A percentile compares a stretch with the other conserved stretches of the same genome.
Conservation (phyloP, 2,888 invertebrate genomes). For the Drosophila cyrtoloma region DNA sequence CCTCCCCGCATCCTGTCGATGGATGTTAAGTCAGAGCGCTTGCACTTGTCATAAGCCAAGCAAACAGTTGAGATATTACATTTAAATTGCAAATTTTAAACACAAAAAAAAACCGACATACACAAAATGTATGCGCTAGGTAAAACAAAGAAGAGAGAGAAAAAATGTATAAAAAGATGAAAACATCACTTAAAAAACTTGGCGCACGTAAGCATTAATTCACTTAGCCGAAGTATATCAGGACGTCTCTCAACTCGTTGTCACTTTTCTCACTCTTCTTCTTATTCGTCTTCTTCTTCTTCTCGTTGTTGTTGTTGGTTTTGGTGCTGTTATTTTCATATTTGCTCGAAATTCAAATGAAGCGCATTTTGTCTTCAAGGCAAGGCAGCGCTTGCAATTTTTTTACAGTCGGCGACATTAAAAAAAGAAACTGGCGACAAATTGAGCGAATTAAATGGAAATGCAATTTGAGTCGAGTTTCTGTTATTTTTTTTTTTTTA, state of each 20-base stretch:
- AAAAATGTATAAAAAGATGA: slow-evolving; percentile 11
- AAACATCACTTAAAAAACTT: slow-evolving; percentile 50
- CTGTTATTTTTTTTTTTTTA: not conserved
- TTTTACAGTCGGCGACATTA: slow-evolving; percentile 49
- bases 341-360: slow-evolving; percentile 58
- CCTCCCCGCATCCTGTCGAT: slow-evolving; percentile 40
- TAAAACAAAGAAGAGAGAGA: slow-evolving; percentile 24
- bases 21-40: slow-evolving; percentile 54
- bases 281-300: not conserved
- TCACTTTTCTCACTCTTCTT: slow-evolving; percentile 1
- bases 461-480: slow-evolving; percentile 36
- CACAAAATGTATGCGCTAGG: slow-evolving; percentile 53
- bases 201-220: slow-evolving; percentile 59
- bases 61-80: slow-evolving; percentile 75
- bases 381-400: slow-evolving; percentile 31
- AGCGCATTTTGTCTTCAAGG: slow-evolving; percentile 50
- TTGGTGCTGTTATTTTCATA: slow-evolving; percentile 5
- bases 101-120: slow-evolving; percentile 11
- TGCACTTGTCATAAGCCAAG: slow-evolving; percentile 73
- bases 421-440: slow-evolving; percentile 43
- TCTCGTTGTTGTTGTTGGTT: not conserved
- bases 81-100: slow-evolving; percentile 74
- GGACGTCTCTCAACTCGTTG: slow-evolving; percentile 16
- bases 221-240: slow-evolving; percentile 54
- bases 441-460: slow-evolving; percentile 61